These are phyloP conservation scores for Eriocheir sinensis DNA, from an alignment of 1,140 invertebrate species.

Conservation along the genomic window DNA sequence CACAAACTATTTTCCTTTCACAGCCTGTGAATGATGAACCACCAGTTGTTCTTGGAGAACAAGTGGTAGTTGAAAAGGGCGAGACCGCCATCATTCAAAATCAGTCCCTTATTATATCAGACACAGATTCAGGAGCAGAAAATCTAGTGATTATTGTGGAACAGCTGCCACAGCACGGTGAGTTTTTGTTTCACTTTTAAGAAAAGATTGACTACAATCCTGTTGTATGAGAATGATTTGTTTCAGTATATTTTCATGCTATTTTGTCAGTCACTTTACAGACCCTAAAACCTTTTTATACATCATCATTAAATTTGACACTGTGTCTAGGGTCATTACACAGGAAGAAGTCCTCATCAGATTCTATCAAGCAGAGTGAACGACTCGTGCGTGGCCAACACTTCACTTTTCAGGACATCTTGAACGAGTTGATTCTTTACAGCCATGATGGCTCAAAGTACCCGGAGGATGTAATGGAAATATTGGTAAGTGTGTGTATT, in stretches of 20 bases:
- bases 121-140: slow-evolving; percentile 72
- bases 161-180: slow-evolving; percentile 72
- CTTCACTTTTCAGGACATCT: slow-evolving; percentile 73
- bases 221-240: not conserved
- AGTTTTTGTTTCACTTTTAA: slow-evolving; percentile 14
- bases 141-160: slow-evolving; percentile 70
- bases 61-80: slow-evolving; percentile 72
- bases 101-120: slow-evolving; percentile 74
- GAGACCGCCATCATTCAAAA: slow-evolving; percentile 62
- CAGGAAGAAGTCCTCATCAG: slow-evolving; percentile 49
- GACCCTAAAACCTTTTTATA: too few species aligned
- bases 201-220: not conserved
- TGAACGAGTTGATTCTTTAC: slow-evolving; percentile 73
- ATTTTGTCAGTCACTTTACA: not conserved
- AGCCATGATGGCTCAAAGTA: slow-evolving; percentile 76
- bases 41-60: slow-evolving; percentile 73
- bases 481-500: slow-evolving; percentile 76
- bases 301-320: slow-evolving; percentile 27
- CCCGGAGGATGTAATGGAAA: slow-evolving; percentile 74
- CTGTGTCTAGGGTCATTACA: slow-evolving; percentile 69
- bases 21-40: slow-evolving; percentile 69
- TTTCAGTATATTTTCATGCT: not conserved
- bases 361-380: slow-evolving; percentile 76
- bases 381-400: slow-evolving; percentile 55
- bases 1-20: not conserved